Base-by-base conservation (phyloP, 2,888 invertebrate genomes). In the Agriotes lineatus region DNA sequence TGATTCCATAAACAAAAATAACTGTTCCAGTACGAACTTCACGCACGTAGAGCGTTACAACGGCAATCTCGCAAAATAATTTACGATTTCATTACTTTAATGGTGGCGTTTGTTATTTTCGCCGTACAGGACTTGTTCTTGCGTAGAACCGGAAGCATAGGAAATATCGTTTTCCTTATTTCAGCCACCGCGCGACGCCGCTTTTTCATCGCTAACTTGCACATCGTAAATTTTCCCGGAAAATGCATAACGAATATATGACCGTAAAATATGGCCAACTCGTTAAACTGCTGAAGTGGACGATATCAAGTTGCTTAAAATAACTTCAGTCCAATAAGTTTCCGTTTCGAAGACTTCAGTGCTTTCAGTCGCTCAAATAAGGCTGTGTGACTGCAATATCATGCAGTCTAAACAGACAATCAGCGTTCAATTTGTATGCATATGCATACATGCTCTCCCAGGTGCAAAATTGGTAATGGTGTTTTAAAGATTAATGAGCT, bases 401-500 rank as follows among this genome's bases (percentile, higher is more conserved):
- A n/a, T 35, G 10, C 6, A 35, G n/a, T 10, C 9, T n/a, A 12
- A 39, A 39, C 37, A 39, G 37, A 39, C 3, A 39, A 42, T 42
- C 2, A 18, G 18, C 16, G 18, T 7, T 52, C 33, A 33, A 52
- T 52, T 52, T 19, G 33, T 35, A 52, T 30, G 50, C 10, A 33
- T 16, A 52, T 33, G 18, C 30, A 52, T 9, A 33, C 10, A 16
- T 10, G 19, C n/a, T 35, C 30, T 9, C 33, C 18, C 33, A 33
- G 16, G 33, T 52, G 19, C n/a, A 52, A 52, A 52, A 33, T 33
- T 35, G 52, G 52, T 52, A 33, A 52, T 35, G 50, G 14, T 30
- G 16, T 50, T 50, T 52, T 52, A 52, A 52, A 52, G 14, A 52
- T 52, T 52, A 52, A 52, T 52, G 19, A 33, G 16, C 10, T 14